Conservation (phyloP, 2,113 vertebrate species). For the Cygnus atratus region DNA sequence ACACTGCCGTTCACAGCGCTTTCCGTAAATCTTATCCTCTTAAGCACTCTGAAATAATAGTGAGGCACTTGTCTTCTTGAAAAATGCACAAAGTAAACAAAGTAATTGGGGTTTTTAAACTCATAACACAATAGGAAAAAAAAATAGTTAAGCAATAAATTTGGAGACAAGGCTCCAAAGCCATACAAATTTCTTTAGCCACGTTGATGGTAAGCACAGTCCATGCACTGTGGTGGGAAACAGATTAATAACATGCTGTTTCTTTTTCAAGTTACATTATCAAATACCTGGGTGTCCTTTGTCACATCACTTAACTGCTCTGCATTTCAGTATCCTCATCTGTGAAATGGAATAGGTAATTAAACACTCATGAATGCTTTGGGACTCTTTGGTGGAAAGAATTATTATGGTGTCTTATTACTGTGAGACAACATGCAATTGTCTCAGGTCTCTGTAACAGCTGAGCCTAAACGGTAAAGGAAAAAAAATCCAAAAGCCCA, state of each 20-base stretch:
- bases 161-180: neutral
- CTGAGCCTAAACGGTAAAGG: conserved; percentile 57
- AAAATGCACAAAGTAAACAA: neutral
- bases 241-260: conserved; percentile 39
- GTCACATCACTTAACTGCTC: conserved; percentile 47
- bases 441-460: conserved; percentile 67
- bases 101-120: neutral
- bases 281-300: conserved; percentile 48
- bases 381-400: conserved; percentile 68
- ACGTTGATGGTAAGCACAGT: neutral
- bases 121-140: neutral
- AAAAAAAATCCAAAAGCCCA: conserved; percentile 34
- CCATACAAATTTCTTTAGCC: neutral
- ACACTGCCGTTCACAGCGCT: neutral
- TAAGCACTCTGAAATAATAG: neutral
- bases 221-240: conserved; percentile 4
- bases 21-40: neutral
- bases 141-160: neutral
- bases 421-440: conserved; percentile 59
- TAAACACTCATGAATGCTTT: conserved; percentile 44
- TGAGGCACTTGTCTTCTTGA: neutral
- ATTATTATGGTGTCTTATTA: conserved; percentile 72
- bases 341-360: conserved; percentile 48
- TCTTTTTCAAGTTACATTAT: conserved; percentile 60
- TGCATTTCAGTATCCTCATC: conserved; percentile 47